A percentile compares a stretch with the other conserved stretches of the same genome.
Conservation (phyloP, 2,113 vertebrate species). For the Ciconia boyciana region DNA sequence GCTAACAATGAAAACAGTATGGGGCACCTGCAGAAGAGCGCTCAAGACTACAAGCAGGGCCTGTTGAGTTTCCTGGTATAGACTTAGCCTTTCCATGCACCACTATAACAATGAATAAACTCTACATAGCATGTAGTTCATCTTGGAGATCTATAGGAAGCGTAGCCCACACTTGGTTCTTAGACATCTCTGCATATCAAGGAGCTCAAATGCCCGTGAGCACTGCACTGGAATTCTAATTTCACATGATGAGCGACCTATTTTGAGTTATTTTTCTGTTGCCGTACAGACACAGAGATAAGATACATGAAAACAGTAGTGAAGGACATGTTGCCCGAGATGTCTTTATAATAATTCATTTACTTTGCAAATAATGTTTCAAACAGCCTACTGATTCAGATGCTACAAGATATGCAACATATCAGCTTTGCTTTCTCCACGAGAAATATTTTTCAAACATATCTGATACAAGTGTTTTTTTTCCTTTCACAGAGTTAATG, state of each 20-base stretch:
- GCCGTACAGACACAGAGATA: not conserved
- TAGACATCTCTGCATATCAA: not conserved
- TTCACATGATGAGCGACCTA: not conserved
- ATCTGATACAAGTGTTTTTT: not conserved
- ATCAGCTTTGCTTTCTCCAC: not conserved
- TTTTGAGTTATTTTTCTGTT: not conserved
- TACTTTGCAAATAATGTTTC: not conserved
- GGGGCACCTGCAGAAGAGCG: not conserved
- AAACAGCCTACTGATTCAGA: not conserved
- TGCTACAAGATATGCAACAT: not conserved
- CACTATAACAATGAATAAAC: not conserved
- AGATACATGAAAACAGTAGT: not conserved
- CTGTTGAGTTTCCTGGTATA: not conserved
- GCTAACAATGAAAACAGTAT: not conserved
- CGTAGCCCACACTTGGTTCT: not conserved
- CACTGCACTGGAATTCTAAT: not conserved
- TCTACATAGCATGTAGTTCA: not conserved
- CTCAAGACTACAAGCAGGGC: not conserved
- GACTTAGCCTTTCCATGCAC: not conserved
- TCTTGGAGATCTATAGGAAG: not conserved
- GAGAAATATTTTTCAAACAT: not conserved
- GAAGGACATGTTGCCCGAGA: not conserved
- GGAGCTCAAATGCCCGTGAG: not conserved
- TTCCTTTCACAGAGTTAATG: not conserved
- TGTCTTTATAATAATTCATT: not conserved